Evolutionary conservation across 2,797 vertebrate genomes (phyloP), one percentile per base, ranked within the genome.

Genomic region (Hybognathus amarus): DNA sequence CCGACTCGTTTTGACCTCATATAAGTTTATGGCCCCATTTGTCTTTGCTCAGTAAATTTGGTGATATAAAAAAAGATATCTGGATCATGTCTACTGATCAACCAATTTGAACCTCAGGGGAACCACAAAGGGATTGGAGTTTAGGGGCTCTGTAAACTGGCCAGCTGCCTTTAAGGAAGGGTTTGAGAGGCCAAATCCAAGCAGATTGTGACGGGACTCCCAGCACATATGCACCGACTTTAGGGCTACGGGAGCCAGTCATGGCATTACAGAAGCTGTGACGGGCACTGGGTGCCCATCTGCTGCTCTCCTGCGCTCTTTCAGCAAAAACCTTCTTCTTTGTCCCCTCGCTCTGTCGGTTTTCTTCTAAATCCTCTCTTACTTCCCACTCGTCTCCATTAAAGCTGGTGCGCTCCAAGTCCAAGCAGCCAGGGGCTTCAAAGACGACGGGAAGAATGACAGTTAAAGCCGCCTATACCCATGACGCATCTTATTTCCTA

Each of bases 341-440:
- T 89, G 90, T 90, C 85, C 68, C 85, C 85, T 79, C 64, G 85
- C 87, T 86, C 87, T 84, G 89, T 85, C 88, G 83, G 89, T 88
- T 88, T 85, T 87, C 85, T 85, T 89, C 82, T 85, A 89, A 92
- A 91, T 88, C 91, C 82, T 83, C 84, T 90, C 89, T 68, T 84
- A 85, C 86, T 87, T 92, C 92, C 91, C 90, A 84, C 90, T 90
- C 88, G 89, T 91, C 91, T 91, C 92, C 89, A 92, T 92, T 94
- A 93, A 89, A 91, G 83, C 67, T 78, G 86, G 79, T 85, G 89
- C 89, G 80, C 90, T 90, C 59, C 79, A 85, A 90, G 90, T 92
- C 90, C 89, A 90, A 87, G 87, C 88, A 70, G 83, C 83, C 40
- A 86, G 89, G 88, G 87, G 85, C 36, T 27, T 83, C 79, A 66